These are phyloP conservation scores for Pangasius larnaudii DNA, from an alignment of 2,797 vertebrate genomes.

Conservation along the genomic window DNA sequence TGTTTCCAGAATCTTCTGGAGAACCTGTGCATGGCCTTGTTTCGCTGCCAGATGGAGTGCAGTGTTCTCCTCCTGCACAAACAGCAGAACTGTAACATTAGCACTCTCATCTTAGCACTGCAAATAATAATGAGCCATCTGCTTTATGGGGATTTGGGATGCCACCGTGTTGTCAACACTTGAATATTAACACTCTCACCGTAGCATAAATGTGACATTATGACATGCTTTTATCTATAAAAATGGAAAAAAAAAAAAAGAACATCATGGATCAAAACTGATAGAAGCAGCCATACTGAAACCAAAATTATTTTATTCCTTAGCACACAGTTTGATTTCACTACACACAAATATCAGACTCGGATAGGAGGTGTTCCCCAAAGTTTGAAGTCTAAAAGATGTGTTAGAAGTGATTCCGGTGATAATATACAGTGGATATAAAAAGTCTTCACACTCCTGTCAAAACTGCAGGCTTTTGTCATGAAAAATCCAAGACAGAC, in stretches of 20 bases:
- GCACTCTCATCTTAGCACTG: background rate
- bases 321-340: background rate
- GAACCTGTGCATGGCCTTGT: constrained; percentile 76
- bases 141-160: background rate
- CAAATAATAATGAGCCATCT: background rate
- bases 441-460: background rate
- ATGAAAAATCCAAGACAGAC: no score
- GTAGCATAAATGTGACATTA: background rate
- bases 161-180: background rate
- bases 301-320: background rate
- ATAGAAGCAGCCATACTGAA: background rate
- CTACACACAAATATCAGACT: background rate
- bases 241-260: background rate
- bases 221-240: background rate
- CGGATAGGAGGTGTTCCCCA: background rate
- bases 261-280: background rate
- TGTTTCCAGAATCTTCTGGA: constrained; percentile 79
- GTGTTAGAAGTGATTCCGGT: background rate
- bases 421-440: background rate
- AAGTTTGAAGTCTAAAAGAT: background rate
- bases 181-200: background rate
- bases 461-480: background rate
- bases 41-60: constrained; percentile 84
- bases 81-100: background rate
- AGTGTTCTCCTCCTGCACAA: constrained; percentile 81